Evolutionary conservation across 30 jellyfish, hydroid and myxozoan genomes (phyloP).

Genomic region (Mastigias papua): DNA sequence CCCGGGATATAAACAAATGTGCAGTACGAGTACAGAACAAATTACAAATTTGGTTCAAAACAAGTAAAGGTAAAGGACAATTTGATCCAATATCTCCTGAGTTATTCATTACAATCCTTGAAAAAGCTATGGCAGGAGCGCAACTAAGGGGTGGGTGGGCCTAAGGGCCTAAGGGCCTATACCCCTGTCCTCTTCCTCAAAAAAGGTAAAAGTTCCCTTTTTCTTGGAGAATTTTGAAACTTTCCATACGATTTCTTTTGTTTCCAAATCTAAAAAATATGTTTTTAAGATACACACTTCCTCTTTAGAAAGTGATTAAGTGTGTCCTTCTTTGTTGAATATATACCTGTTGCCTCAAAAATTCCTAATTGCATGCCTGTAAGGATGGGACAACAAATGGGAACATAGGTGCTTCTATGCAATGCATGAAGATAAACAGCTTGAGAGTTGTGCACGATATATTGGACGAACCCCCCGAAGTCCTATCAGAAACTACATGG

Average conservation of each 20-base stretch:
- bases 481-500: neutral
- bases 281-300: too few species aligned
- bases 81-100: neutral
- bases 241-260: too few species aligned
- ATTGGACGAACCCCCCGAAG: neutral
- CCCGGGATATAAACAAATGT: neutral
- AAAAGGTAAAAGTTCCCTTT: too few species aligned
- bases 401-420: neutral
- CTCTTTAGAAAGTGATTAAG: too few species aligned
- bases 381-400: neutral
- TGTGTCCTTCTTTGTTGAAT: too few species aligned
- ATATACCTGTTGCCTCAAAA: too few species aligned
- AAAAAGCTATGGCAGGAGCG: neutral
- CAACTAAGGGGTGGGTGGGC: too few species aligned
- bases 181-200: too few species aligned
- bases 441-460: neutral
- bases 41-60: neutral
- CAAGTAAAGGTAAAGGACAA: neutral
- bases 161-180: too few species aligned
- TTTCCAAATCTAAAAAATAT: too few species aligned
- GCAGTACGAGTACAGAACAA: neutral
- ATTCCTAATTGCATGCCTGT: too few species aligned
- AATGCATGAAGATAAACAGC: neutral
- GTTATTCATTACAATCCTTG: neutral
- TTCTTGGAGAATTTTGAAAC: too few species aligned